Percentiles rank a stretch among this genome's conserved stretches.
Conservation (phyloP, 1,140 invertebrate genomes). For the Drosophila navojoa region DNA sequence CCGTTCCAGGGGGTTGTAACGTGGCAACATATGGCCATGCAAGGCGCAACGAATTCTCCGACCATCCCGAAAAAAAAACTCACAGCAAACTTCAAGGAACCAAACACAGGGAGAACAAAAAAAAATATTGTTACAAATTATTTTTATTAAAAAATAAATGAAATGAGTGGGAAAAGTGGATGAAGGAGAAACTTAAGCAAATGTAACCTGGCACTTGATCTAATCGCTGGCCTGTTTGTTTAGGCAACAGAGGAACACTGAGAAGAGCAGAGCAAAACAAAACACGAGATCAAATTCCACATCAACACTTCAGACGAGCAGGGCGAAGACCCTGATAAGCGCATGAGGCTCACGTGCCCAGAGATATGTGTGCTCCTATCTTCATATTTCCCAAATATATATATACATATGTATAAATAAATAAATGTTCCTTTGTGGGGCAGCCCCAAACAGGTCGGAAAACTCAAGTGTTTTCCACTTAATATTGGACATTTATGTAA, state of each 20-base stretch:
- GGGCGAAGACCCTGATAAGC: slow-evolving; percentile 41
- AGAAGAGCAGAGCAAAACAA: slow-evolving; percentile 22
- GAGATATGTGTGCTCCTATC: slow-evolving; percentile 2
- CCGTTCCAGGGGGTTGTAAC: neutral
- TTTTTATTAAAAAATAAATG: slow-evolving; percentile 31
- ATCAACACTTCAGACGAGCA: slow-evolving; percentile 57
- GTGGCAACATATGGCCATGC: slow-evolving; percentile 68
- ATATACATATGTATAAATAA: slow-evolving; percentile 1
- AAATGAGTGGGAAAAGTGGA: slow-evolving; percentile 5
- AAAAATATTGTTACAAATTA: slow-evolving; percentile 49
- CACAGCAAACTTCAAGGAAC: slow-evolving; percentile 64
- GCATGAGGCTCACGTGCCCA: slow-evolving; percentile 59
- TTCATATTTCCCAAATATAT: slow-evolving; percentile 4
- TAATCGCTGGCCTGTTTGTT: slow-evolving; percentile 72
- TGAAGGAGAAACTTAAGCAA: slow-evolving; percentile 26
- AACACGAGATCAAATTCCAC: slow-evolving; percentile 77
- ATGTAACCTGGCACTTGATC: slow-evolving; percentile 60
- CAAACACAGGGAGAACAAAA: slow-evolving; percentile 28
- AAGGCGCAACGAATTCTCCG: slow-evolving; percentile 36
- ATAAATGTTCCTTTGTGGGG: neutral
- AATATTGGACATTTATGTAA: slow-evolving; percentile 68
- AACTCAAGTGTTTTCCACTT: slow-evolving; percentile 76
- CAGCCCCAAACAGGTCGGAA: slow-evolving; percentile 25
- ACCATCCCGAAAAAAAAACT: too few relatives aligned
- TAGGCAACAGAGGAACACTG: slow-evolving; percentile 47